Base-by-base conservation (phyloP, 2,113 vertebrate species). In the Oreocharis arfaki region DNA sequence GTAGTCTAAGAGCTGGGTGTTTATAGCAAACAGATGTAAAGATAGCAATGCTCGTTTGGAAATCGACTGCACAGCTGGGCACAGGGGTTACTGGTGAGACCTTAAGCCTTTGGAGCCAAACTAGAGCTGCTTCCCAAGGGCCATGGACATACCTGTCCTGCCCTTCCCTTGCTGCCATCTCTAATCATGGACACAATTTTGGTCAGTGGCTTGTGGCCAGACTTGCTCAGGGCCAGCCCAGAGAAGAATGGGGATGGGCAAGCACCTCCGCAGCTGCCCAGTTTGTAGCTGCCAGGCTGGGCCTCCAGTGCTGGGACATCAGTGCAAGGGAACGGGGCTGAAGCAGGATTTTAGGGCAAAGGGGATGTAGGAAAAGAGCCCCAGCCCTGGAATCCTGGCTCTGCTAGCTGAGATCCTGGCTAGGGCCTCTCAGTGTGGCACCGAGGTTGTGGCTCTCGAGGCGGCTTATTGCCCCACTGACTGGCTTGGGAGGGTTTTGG, bases 401-500 rank as follows among this genome's bases (percentile, higher is more conserved):
- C 39, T 84, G 63, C 35, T 50, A 8, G 16, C 27, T 13, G 1
- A 14, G 21, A 14, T 82, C 24, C 60, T 1, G 1, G 8, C 20
- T 5, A 0, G 13, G 26, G 8, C 46, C 21, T 53, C n/a, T 59
- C 19, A 7, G 39, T n/a, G 21, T 1, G 14, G 20, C 73, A 89
- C 50, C 0, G 0, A 70, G 33, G 42, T 39, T 63, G 69, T 0
- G 0, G 27, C 35, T 89, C 30, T 79, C 0, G 1, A 56, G 56
- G n/a, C 0, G 1, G 20, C 11, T 79, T 64, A 37, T 21, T 84
- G 49, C 26, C 44, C 23, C 3, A 3, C 21, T 44, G 53, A 53
- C 26, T 0, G 0, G 20, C 8, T 32, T 22, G 0, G 1, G 1
- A 82, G 60, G 13, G 28, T 64, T 89, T 81, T n/a, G 74, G 61